Conservation (phyloP, 1,140 invertebrate genomes). For the Myzus persicae region DNA sequence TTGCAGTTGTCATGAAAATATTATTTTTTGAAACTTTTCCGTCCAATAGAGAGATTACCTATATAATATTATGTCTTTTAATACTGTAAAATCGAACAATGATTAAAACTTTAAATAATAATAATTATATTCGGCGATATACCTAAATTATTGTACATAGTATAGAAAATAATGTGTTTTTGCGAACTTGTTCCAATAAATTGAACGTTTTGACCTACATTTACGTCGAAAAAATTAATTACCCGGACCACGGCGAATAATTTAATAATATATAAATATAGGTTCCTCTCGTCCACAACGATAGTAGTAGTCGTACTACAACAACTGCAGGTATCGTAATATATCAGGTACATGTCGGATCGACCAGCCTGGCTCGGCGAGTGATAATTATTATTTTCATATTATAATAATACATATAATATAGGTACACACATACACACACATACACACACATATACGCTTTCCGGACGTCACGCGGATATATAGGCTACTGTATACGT, state of each 20-base stretch:
- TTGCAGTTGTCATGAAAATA: no score
- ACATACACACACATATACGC: background rate
- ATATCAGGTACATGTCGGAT: background rate
- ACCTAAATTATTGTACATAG: background rate
- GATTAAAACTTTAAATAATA: background rate
- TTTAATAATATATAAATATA: background rate
- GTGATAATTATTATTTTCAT: background rate
- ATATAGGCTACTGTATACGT: constrained; percentile 12
- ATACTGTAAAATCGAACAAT: background rate
- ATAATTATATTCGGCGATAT: background rate
- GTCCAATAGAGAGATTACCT: background rate
- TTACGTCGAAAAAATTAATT: background rate
- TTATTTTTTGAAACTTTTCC: background rate
- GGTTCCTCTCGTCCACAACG: background rate
- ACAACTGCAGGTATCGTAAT: background rate
- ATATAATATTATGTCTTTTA: background rate
- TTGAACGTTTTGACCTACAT: background rate
- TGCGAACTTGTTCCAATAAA: background rate
- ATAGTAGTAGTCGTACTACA: background rate
- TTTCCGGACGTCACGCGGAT: background rate
- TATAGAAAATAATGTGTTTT: background rate
- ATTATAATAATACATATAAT: background rate
- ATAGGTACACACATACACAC: background rate
- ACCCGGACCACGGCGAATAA: background rate
- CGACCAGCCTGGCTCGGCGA: background rate